phyloP scores from a whole-genome alignment of 2,888 invertebrate genomes.

The Drosophila mimica region DNA sequence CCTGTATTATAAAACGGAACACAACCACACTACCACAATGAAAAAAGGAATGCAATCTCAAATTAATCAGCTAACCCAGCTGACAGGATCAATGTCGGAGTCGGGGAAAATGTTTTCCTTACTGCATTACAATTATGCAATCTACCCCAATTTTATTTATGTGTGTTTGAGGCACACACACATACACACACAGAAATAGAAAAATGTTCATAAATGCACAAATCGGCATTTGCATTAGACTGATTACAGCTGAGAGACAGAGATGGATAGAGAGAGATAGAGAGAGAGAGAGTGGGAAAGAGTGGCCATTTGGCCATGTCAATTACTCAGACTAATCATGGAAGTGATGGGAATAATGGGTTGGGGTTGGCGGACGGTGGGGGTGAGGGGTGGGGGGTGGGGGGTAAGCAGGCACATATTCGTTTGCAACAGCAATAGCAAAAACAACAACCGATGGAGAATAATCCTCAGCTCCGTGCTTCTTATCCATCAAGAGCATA shows the following conservation, averaged over 20 bases:
- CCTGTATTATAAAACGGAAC: background rate
- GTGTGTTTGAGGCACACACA: slow-evolving; percentile 23
- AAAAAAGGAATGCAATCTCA: background rate
- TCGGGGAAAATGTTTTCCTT: background rate
- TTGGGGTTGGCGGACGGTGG: background rate
- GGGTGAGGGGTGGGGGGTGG: too few species aligned
- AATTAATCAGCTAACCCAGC: background rate
- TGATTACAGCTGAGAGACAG: slow-evolving; percentile 48
- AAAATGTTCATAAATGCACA: slow-evolving; percentile 43
- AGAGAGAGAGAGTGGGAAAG: slow-evolving; percentile 5
- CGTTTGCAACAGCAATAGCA: slow-evolving; percentile 13
- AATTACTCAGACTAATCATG: slow-evolving; percentile 37
- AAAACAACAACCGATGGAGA: slow-evolving; percentile 3
- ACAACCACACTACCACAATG: background rate
- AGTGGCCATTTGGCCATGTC: slow-evolving; percentile 24
- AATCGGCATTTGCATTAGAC: slow-evolving; percentile 64
- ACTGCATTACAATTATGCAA: slow-evolving; percentile 3
- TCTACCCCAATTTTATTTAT: slow-evolving; percentile 42
- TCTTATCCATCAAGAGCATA: slow-evolving; percentile 14
- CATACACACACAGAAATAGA: slow-evolving; percentile 4
- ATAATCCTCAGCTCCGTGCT: slow-evolving; percentile 24
- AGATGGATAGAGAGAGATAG: background rate
- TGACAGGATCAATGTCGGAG: background rate
- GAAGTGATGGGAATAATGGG: background rate
- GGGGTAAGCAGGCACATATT: slow-evolving; percentile 1